These are phyloP conservation scores for Oscheius sp. DNA, from an alignment of 2,888 invertebrate genomes.

Conservation along the genomic window DNA sequence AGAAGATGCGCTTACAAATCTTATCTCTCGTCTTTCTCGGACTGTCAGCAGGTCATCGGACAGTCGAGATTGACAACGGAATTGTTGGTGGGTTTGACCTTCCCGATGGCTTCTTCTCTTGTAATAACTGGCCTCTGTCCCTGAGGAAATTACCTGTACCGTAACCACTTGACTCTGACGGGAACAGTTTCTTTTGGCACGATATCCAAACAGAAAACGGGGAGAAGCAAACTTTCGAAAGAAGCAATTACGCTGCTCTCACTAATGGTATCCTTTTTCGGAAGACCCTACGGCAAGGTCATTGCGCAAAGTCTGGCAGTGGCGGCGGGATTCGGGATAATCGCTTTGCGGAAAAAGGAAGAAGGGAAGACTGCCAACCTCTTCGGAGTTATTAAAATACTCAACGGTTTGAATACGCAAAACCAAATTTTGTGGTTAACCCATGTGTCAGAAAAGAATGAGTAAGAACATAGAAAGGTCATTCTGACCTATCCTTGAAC, in stretches of 20 bases:
- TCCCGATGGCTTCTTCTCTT: background rate
- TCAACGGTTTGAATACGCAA: too few species aligned
- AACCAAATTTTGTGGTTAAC: too few species aligned
- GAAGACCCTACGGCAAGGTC: slow-evolving; percentile 28
- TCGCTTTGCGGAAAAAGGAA: too few species aligned
- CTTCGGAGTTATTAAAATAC: too few species aligned
- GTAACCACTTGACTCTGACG: slow-evolving; percentile 7
- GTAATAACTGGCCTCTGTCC: background rate
- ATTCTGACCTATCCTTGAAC: too few species aligned
- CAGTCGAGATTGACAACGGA: slow-evolving; percentile 30
- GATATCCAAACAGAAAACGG: background rate
- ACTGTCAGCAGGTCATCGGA: background rate
- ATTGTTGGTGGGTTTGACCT: slow-evolving; percentile 15
- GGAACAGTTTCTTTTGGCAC: background rate
- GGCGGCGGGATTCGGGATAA: background rate
- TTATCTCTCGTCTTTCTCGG: background rate
- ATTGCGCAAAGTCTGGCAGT: background rate
- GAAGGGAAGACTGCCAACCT: too few species aligned
- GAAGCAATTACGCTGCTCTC: slow-evolving; percentile 24
- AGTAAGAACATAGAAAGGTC: too few species aligned
- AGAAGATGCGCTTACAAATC: slow-evolving; percentile 2
- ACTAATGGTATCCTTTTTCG: slow-evolving; percentile 32
- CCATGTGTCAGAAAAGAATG: too few species aligned
- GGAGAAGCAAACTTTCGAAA: background rate
- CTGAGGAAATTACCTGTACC: background rate